Conservation (phyloP, 2,797 vertebrate genomes). For the Thalassophryne amazonica region DNA sequence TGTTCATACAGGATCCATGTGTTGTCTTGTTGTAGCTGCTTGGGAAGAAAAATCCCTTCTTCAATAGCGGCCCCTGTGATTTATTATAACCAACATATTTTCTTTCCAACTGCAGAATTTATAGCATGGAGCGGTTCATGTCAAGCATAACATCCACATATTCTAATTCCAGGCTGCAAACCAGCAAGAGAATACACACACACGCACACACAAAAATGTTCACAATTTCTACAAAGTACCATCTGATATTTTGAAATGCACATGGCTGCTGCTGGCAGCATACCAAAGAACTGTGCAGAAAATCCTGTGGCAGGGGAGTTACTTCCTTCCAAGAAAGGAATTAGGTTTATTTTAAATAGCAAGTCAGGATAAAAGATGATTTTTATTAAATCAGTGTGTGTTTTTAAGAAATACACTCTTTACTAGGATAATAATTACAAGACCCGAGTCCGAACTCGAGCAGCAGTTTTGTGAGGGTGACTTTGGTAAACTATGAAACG, state of each 20-base stretch:
- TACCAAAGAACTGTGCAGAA: slow-evolving; percentile 11
- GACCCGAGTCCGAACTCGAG: not conserved
- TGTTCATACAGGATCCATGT: not conserved
- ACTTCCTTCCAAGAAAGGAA: not conserved
- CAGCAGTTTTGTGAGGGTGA: not conserved
- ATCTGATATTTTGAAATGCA: slow-evolving; percentile 52
- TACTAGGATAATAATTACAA: not conserved
- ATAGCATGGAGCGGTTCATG: not conserved
- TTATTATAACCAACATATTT: slow-evolving; percentile 19
- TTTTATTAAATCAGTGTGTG: not conserved
- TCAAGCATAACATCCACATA: slow-evolving; percentile 26
- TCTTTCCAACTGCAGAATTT: slow-evolving; percentile 16
- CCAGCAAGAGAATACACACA: slow-evolving; percentile 27
- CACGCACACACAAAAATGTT: too few species aligned
- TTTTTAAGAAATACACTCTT: too few species aligned
- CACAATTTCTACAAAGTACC: slow-evolving; percentile 28
- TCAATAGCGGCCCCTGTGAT: slow-evolving; percentile 10
- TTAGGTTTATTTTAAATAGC: slow-evolving; percentile 6
- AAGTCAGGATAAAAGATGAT: not conserved
- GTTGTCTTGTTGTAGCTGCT: not conserved
- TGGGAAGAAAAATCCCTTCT: not conserved
- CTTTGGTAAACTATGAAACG: not conserved
- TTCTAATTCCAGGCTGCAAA: slow-evolving; percentile 12
- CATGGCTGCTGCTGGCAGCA: slow-evolving; percentile 55
- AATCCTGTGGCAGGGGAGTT: slow-evolving; percentile 7